phyloP scores from a whole-genome alignment of 2,888 invertebrate species.

The Drosophila nr. medialis region DNA sequence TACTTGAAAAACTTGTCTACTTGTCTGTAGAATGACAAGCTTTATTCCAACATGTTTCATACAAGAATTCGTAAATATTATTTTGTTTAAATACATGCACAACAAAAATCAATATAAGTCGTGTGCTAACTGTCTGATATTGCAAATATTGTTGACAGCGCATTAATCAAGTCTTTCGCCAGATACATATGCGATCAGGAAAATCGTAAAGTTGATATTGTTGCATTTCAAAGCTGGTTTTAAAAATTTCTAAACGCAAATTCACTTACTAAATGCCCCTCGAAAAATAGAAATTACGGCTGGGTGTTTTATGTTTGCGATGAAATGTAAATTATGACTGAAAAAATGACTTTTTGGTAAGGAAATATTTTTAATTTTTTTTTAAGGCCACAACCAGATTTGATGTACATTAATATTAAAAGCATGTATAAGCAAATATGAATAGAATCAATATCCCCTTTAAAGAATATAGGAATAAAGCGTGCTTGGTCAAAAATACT shows the following conservation, averaged over 20 bases:
- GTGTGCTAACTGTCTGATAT: conserved; percentile 9
- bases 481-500: conserved; percentile 25
- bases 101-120: not conserved
- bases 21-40: not conserved
- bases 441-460: not conserved
- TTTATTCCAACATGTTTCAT: not conserved
- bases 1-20: not conserved
- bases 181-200: not conserved
- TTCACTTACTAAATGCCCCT: not conserved
- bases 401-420: not conserved
- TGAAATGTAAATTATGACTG: not conserved
- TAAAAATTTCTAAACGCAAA: conserved; percentile 1
- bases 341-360: not conserved
- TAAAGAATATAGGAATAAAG: not conserved
- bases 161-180: conserved; percentile 13
- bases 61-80: not conserved
- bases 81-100: not conserved
- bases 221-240: conserved; percentile 11
- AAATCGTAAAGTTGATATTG: not conserved
- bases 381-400: conserved; percentile 7
- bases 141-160: conserved; percentile 3
- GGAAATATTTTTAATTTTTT: not conserved
- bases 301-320: not conserved
- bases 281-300: not conserved
- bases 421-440: not conserved